phyloP scores from a whole-genome alignment of 2,797 vertebrate species.

The Anniella stebbinsi region DNA sequence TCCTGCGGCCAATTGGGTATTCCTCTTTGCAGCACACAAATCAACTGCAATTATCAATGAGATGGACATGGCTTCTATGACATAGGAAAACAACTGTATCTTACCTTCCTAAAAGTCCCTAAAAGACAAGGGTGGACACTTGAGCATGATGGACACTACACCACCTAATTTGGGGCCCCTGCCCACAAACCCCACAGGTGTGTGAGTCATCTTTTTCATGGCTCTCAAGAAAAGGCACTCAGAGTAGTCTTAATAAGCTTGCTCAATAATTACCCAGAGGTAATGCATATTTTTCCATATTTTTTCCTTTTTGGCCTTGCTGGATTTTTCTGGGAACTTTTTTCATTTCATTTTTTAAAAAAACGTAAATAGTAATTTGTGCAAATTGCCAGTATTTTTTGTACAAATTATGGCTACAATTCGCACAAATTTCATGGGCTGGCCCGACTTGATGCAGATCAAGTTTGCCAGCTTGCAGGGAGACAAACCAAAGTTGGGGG shows the following conservation, averaged over 20 bases:
- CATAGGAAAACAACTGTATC: neutral
- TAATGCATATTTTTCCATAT: neutral
- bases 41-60: neutral
- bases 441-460: no score
- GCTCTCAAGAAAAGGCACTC: neutral
- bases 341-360: no score
- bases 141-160: neutral
- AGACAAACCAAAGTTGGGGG: no score
- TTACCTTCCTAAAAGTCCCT: neutral
- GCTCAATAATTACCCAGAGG: neutral
- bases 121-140: neutral
- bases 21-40: neutral
- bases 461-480: no score
- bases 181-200: neutral
- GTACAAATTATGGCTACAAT: no score
- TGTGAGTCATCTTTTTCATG: neutral
- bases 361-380: no score
- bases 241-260: neutral
- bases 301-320: no score
- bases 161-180: neutral
- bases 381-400: no score
- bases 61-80: neutral
- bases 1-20: neutral
- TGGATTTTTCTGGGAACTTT: no score
- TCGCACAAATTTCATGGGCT: no score